These are phyloP conservation scores for Desoria tigrina DNA, from an alignment of 2,888 invertebrate species.

Conservation along the genomic window DNA sequence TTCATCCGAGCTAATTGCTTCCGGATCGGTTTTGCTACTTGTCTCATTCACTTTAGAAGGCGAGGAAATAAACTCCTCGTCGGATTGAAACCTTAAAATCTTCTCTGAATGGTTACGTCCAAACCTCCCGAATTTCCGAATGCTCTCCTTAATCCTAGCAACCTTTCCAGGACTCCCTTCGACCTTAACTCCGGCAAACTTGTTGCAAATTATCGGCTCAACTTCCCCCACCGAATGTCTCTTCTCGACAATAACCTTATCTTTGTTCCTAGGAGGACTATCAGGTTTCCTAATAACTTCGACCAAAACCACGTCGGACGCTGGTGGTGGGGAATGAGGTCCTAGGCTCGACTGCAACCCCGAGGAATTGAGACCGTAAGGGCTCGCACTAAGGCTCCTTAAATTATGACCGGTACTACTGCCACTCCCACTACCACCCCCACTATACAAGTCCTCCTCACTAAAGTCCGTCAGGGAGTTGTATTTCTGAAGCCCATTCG, in stretches of 20 bases:
- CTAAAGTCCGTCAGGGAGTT: slow-evolving; percentile 37
- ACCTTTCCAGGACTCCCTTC: slow-evolving; percentile 45
- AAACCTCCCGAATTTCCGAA: slow-evolving; percentile 42
- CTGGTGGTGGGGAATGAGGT: background rate
- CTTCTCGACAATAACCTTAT: slow-evolving; percentile 16
- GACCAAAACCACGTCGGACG: slow-evolving; percentile 43
- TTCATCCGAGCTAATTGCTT: background rate
- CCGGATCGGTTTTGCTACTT: too few relatives aligned
- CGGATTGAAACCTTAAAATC: slow-evolving; percentile 31
- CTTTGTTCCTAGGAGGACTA: background rate
- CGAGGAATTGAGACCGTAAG: background rate
- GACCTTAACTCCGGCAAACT: slow-evolving; percentile 30
- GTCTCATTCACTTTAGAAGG: too few relatives aligned
- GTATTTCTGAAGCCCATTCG: slow-evolving; percentile 35
- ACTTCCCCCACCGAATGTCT: slow-evolving; percentile 30
- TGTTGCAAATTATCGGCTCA: slow-evolving; percentile 14
- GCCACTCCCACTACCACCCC: background rate
- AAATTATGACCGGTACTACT: background rate
- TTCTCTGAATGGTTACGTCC: slow-evolving; percentile 43
- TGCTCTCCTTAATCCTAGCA: slow-evolving; percentile 41
- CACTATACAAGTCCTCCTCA: slow-evolving; percentile 19
- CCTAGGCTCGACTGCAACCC: background rate
- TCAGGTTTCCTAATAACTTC: slow-evolving; percentile 48
- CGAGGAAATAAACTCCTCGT: too few relatives aligned
- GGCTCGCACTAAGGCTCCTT: background rate